phyloP scores from a whole-genome alignment of 2,797 vertebrate species.

The Bucorvus abyssinicus region DNA sequence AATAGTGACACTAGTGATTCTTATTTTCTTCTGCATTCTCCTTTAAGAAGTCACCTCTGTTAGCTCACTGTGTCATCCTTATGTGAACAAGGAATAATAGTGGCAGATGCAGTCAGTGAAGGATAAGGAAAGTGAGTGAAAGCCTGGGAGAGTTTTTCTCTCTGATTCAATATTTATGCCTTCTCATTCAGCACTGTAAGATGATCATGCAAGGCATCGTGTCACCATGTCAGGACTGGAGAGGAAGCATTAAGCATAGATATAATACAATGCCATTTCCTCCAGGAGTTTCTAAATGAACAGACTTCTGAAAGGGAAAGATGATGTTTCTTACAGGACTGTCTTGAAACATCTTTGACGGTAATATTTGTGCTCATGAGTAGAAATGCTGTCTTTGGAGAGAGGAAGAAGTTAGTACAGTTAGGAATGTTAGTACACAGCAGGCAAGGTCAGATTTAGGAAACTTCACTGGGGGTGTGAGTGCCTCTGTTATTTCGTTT shows the following conservation, averaged over 20 bases:
- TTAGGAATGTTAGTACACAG: slow-evolving; percentile 55
- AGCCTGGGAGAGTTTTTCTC: slow-evolving; percentile 57
- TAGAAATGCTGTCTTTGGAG: slow-evolving; percentile 59
- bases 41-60: slow-evolving; percentile 72
- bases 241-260: slow-evolving; percentile 62
- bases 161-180: slow-evolving; percentile 67
- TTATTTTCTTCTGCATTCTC: slow-evolving; percentile 83
- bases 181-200: slow-evolving; percentile 67
- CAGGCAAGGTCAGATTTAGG: slow-evolving; percentile 61
- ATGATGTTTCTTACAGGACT: slow-evolving; percentile 47
- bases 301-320: slow-evolving; percentile 69
- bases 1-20: slow-evolving; percentile 86
- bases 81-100: slow-evolving; percentile 57
- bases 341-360: slow-evolving; percentile 68
- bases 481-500: slow-evolving; percentile 77
- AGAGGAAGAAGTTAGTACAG: slow-evolving; percentile 20
- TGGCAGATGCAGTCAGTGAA: slow-evolving; percentile 63
- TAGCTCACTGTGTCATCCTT: slow-evolving; percentile 47
- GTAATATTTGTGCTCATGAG: slow-evolving; percentile 49
- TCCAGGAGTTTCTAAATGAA: slow-evolving; percentile 68
- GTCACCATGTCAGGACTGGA: slow-evolving; percentile 68
- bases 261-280: slow-evolving; percentile 49
- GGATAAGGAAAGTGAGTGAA: slow-evolving; percentile 52
- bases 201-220: slow-evolving; percentile 53
- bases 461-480: slow-evolving; percentile 65